Base-by-base conservation (phyloP, 1,140 invertebrate species). In the Polypedilum pembai region DNA sequence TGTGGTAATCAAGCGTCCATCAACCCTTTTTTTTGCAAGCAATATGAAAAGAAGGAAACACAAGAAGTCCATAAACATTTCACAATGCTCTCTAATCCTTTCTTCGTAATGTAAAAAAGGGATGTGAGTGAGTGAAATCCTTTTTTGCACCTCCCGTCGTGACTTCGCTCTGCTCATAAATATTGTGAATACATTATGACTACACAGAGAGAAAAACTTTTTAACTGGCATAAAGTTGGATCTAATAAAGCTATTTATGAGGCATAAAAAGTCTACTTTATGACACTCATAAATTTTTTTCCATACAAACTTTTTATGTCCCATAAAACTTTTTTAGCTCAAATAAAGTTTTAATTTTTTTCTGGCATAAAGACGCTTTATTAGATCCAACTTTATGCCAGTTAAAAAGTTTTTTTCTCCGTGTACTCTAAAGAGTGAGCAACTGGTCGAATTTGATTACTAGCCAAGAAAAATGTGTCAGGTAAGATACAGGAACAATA, bases 161-260 rank as follows among this genome's bases (percentile, higher is more conserved):
- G 8, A 1, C n/a, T 56, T 4, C 15, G 45, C 45, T 56, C 45
- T 56, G 45, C 24, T 56, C 45, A 56, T 56, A 56, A 56, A 56
- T 56, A 56, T 56, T 56, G 15, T 56, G 45, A 56, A 56, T 56
- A 56, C 45, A 56, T 56, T 56, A 56, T 56, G 45, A 56, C 45
- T 56, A n/a, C 15, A 45, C 15, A 8, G 8, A n/a, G n/a, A n/a
- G n/a, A n/a, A n/a, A n/a, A n/a, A n/a, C n/a, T n/a, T n/a, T n/a
- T n/a, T n/a, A n/a, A n/a, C n/a, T n/a, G n/a, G n/a, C n/a, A n/a
- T n/a, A n/a, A n/a, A n/a, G n/a, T n/a, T n/a, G n/a, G n/a, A n/a
- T n/a, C n/a, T n/a, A n/a, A n/a, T n/a, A n/a, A n/a, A n/a, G n/a
- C n/a, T n/a, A n/a, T n/a, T n/a, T n/a, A n/a, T n/a, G n/a, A n/a